Conservation (phyloP, 2,113 vertebrate species). For the Scomber japonicus region DNA sequence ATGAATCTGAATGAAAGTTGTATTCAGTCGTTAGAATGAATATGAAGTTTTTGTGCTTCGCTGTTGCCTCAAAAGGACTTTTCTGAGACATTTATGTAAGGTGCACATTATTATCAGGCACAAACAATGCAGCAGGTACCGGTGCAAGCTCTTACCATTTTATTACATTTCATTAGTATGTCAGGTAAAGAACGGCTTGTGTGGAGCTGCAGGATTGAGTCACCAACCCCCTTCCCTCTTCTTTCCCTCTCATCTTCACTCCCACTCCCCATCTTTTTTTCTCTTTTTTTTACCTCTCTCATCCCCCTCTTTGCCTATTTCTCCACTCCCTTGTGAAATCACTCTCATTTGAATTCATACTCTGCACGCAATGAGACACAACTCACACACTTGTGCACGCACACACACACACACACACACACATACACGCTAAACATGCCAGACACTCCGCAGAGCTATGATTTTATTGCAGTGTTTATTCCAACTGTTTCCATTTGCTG, state of each 20-base stretch:
- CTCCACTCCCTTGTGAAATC: constrained; percentile 55
- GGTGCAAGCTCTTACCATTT: constrained; percentile 26
- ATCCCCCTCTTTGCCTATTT: constrained; percentile 45
- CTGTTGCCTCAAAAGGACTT: background rate
- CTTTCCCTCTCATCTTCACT: constrained; percentile 46
- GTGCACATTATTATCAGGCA: constrained; percentile 4
- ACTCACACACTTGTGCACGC: constrained; percentile 10
- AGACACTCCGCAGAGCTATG: constrained; percentile 50
- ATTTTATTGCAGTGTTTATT: constrained; percentile 52
- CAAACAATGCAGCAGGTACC: constrained; percentile 28
- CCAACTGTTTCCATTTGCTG: constrained; percentile 49
- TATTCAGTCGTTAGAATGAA: constrained; percentile 15
- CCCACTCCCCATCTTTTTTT: background rate
- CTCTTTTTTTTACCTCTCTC: constrained; percentile 40
- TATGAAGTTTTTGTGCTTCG: constrained; percentile 15
- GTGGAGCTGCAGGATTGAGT: constrained; percentile 78
- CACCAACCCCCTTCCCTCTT: constrained; percentile 56
- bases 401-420: constrained; percentile 19
- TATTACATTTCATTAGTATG: constrained; percentile 57
- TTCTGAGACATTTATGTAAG: constrained; percentile 19
- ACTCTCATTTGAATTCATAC: constrained; percentile 71
- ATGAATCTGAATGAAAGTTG: constrained; percentile 1
- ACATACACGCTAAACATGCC: constrained; percentile 3
- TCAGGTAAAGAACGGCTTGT: constrained; percentile 64
- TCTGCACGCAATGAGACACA: constrained; percentile 39